Evolutionary conservation across 1,140 invertebrate genomes (phyloP).

Genomic region (Cydia pomonella): DNA sequence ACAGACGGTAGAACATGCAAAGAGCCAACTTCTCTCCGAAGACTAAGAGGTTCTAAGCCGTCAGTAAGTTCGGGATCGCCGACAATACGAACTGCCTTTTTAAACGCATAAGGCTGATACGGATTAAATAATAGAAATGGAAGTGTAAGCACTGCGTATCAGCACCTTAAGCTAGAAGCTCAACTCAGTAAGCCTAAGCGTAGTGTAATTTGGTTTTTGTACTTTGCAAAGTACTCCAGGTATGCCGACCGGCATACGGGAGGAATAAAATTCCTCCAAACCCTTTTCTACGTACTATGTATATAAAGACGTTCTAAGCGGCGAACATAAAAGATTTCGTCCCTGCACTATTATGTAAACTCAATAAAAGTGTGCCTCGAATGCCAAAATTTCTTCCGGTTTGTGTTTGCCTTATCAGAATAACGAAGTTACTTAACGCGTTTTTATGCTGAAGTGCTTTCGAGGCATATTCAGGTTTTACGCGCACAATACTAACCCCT

Average conservation of each 20-base stretch:
- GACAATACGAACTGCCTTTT: no score
- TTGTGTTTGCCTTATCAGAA: constrained; percentile 27
- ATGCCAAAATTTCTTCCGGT: neutral
- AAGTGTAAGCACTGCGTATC: no score
- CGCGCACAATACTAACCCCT: neutral
- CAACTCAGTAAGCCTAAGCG: no score
- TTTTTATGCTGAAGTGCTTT: constrained; percentile 18
- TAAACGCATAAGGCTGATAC: no score
- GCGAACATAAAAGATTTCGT: constrained; percentile 14
- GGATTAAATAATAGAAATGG: no score
- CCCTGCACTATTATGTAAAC: neutral
- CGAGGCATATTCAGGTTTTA: neutral
- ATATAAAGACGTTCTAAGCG: neutral
- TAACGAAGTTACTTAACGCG: constrained; percentile 26
- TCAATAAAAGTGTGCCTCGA: constrained; percentile 2
- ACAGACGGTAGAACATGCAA: no score
- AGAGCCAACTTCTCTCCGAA: no score
- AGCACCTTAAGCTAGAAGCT: no score
- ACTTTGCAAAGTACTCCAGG: no score
- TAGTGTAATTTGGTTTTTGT: no score
- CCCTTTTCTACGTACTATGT: neutral
- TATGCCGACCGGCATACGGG: neutral
- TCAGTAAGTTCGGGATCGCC: no score
- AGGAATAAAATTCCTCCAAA: neutral
- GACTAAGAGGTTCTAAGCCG: no score